A percentile compares a stretch with the other conserved stretches of the same genome.
Conservation (phyloP, 2,888 invertebrate species). For the Xanthorhoe designata region DNA sequence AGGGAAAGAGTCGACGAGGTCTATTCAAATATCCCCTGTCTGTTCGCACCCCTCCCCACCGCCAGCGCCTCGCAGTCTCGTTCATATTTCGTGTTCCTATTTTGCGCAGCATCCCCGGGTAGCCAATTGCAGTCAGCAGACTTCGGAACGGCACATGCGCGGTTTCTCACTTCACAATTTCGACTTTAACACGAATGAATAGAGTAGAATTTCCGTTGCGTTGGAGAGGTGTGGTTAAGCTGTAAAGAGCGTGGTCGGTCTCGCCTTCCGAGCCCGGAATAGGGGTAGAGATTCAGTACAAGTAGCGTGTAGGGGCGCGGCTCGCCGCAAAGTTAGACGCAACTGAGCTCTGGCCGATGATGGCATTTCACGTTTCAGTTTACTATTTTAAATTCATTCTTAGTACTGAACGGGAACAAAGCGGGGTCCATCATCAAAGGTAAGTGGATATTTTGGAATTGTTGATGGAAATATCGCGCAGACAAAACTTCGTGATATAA, state of each 20-base stretch:
- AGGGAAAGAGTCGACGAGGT: conserved; percentile 76
- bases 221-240: conserved; percentile 49
- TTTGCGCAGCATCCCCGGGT: conserved; percentile 87
- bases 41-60: conserved; percentile 80
- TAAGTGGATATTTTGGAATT: conserved; percentile 54
- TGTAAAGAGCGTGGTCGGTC: conserved; percentile 47
- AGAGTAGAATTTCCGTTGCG: conserved; percentile 48
- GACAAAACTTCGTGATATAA: conserved; percentile 54
- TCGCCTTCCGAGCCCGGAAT: conserved; percentile 81
- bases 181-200: conserved; percentile 38
- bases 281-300: conserved; percentile 86
- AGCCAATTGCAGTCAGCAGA: conserved; percentile 81
- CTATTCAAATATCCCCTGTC: conserved; percentile 83
- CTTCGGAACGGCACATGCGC: conserved; percentile 68
- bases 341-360: conserved; percentile 79
- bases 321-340: conserved; percentile 85
- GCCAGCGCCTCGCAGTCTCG: conserved; percentile 85
- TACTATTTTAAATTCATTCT: conserved; percentile 58
- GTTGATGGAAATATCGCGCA: conserved; percentile 37
- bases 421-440: conserved; percentile 49
- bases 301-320: conserved; percentile 85
- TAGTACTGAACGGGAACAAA: conserved; percentile 36
- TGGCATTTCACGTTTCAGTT: conserved; percentile 69
- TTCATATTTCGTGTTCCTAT: conserved; percentile 86
- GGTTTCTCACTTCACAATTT: conserved; percentile 41